Conservation (phyloP, 2,888 invertebrate genomes). For the Ceriagrion tenellum region DNA sequence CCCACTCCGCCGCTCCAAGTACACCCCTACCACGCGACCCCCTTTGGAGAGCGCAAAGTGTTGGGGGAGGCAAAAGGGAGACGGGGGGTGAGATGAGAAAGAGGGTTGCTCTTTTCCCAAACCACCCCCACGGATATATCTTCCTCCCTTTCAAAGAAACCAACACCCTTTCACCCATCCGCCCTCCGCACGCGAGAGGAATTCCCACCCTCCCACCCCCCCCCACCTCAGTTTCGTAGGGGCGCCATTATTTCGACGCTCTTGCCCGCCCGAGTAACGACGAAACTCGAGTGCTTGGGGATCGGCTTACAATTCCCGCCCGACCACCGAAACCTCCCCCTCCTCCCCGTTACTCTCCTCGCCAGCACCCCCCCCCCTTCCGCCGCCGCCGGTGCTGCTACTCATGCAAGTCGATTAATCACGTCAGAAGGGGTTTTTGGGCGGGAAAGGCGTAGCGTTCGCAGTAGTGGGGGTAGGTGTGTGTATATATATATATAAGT, state of each 20-base stretch:
- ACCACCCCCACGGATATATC: not conserved
- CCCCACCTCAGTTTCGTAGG: not conserved
- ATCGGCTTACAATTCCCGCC: slow-evolving; percentile 38
- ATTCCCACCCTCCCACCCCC: not conserved
- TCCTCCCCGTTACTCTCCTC: too few species aligned
- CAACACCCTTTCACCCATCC: not conserved
- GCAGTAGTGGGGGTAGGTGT: not conserved
- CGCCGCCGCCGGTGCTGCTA: not conserved
- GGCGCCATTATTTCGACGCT: not conserved
- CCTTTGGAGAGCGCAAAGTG: not conserved
- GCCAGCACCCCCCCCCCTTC: not conserved
- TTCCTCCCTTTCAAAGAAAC: not conserved
- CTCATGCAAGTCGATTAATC: slow-evolving; percentile 35
- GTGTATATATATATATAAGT: too few species aligned
- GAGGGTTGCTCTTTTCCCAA: not conserved
- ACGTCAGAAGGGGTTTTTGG: not conserved
- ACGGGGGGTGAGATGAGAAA: not conserved
- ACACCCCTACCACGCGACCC: not conserved
- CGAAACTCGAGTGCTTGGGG: slow-evolving; percentile 40
- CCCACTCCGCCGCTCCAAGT: too few species aligned
- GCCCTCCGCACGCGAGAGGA: not conserved
- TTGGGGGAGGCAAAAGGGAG: too few species aligned
- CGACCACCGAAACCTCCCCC: not conserved
- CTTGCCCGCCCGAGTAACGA: slow-evolving; percentile 20
- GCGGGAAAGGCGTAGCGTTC: not conserved